Evolutionary conservation across 2,113 vertebrate genomes (phyloP).

Genomic region (Buteo buteo): DNA sequence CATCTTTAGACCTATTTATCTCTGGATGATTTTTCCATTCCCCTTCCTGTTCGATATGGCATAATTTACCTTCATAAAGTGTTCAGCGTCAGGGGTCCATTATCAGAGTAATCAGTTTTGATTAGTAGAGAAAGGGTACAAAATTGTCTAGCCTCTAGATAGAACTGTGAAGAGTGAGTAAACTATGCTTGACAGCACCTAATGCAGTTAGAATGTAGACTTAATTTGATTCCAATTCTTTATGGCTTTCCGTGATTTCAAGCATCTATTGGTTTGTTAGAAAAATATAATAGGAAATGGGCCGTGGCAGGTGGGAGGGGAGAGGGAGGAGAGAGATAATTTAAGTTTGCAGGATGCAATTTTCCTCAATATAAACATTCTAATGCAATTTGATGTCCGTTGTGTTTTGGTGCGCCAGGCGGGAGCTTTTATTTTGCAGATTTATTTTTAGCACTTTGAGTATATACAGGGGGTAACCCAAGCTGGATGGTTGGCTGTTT

Average conservation of each 20-base stretch:
- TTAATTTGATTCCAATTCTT: constrained; percentile 90
- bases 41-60: constrained; percentile 70
- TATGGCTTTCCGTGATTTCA: constrained; percentile 73
- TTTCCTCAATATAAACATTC: constrained; percentile 90
- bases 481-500: neutral
- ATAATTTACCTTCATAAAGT: constrained; percentile 76
- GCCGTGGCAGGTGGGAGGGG: constrained; percentile 67
- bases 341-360: constrained; percentile 92
- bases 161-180: constrained; percentile 76
- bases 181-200: constrained; percentile 75
- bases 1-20: constrained; percentile 72
- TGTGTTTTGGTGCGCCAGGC: constrained; percentile 75
- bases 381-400: constrained; percentile 89
- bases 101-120: constrained; percentile 74
- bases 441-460: constrained; percentile 70
- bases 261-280: constrained; percentile 85
- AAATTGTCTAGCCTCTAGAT: constrained; percentile 74
- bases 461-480: neutral
- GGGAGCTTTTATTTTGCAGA: constrained; percentile 78
- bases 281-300: constrained; percentile 88
- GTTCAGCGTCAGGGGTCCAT: constrained; percentile 67
- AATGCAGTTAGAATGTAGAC: constrained; percentile 83
- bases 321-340: constrained; percentile 82
- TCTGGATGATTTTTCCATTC: constrained; percentile 67
- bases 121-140: constrained; percentile 75